phyloP scores from a whole-genome alignment of 2,113 vertebrate species.

The Hypanus sabinus region DNA sequence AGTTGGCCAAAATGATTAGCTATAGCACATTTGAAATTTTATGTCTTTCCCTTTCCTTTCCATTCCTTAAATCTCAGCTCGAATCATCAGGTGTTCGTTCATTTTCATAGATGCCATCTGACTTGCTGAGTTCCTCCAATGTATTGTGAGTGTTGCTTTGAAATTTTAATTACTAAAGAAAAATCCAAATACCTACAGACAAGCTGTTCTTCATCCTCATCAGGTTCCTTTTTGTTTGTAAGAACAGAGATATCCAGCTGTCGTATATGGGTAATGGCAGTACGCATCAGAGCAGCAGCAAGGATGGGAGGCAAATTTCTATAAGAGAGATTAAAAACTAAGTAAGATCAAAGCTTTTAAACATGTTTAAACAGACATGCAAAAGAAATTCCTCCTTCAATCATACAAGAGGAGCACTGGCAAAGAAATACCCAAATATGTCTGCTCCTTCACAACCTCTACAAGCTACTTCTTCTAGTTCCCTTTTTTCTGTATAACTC shows the following conservation, averaged over 20 bases:
- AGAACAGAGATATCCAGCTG: conserved; percentile 62
- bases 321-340: neutral
- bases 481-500: neutral
- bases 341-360: neutral
- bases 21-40: neutral
- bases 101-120: too few relatives aligned
- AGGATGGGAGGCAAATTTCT: conserved; percentile 62
- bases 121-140: too few relatives aligned
- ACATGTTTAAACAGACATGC: neutral
- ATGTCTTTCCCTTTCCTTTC: too few relatives aligned
- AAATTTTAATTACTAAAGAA: neutral
- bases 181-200: conserved; percentile 53
- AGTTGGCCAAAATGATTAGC: neutral
- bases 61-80: too few relatives aligned
- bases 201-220: conserved; percentile 46
- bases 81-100: too few relatives aligned
- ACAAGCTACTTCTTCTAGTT: neutral
- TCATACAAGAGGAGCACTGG: neutral
- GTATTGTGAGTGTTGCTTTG: too few relatives aligned
- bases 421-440: neutral
- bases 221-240: conserved; percentile 51
- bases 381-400: neutral
- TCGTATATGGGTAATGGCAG: conserved; percentile 59
- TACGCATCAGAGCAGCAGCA: conserved; percentile 57
- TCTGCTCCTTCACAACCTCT: neutral